A percentile compares a stretch with the other conserved stretches of the same genome.
Conservation (phyloP, 2,797 vertebrate species). For the Sphenodon punctatus region DNA sequence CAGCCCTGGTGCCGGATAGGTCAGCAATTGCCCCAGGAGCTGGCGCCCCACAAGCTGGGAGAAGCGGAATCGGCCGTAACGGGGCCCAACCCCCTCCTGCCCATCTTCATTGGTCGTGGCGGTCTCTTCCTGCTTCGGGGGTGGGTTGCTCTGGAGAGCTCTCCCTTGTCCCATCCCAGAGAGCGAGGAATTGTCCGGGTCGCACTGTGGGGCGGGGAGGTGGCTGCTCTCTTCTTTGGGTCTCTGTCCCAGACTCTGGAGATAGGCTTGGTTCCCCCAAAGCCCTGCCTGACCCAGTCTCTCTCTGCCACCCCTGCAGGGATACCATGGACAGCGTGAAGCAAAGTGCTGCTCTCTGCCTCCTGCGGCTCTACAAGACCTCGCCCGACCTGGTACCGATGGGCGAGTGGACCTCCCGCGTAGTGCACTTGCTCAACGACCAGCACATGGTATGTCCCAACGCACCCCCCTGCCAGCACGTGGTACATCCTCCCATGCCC, state of each 20-base stretch:
- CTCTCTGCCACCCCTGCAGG: conserved; percentile 51
- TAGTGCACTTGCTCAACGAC: conserved; percentile 92
- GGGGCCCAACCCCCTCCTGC: too few relatives aligned
- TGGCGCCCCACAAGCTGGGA: too few relatives aligned
- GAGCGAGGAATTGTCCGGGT: too few relatives aligned
- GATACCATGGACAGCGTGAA: conserved; percentile 96
- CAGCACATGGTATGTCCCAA: conserved; percentile 88
- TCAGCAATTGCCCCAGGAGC: too few relatives aligned
- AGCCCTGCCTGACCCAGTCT: neutral
- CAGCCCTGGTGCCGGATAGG: too few relatives aligned
- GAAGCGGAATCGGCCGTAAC: too few relatives aligned
- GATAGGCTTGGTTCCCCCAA: neutral
- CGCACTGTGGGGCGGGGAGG: too few relatives aligned
- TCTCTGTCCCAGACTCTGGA: fast-evolving
- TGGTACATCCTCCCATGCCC: neutral
- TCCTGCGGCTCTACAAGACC: conserved; percentile 90
- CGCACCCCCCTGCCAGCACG: neutral
- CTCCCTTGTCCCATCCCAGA: too few relatives aligned
- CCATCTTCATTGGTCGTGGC: too few relatives aligned
- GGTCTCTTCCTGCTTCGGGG: too few relatives aligned
- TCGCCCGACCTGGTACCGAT: conserved; percentile 92
- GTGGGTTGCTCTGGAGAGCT: too few relatives aligned
- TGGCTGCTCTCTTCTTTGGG: neutral
- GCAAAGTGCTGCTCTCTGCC: conserved; percentile 81
- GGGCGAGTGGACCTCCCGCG: conserved; percentile 93